Percentiles rank a stretch among this genome's conserved stretches.
Conservation (phyloP, 37 sponge, comb jelly and placozoan species). For the Crambe crambe region DNA sequence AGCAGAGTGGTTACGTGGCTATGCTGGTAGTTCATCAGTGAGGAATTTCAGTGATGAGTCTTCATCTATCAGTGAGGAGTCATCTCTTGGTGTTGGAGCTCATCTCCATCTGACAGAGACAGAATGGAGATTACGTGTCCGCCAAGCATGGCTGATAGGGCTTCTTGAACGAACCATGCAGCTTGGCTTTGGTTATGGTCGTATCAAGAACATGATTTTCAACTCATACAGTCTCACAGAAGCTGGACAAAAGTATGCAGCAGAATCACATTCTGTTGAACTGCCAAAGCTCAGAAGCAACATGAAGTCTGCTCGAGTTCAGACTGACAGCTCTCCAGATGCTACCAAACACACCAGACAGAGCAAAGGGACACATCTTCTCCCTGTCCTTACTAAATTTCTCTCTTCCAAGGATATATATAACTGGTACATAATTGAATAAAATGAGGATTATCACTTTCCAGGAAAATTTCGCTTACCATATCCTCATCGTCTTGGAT, state of each 20-base stretch:
- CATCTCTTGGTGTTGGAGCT: slow-evolving; percentile 14
- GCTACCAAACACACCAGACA: background rate
- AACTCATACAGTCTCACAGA: slow-evolving; percentile 18
- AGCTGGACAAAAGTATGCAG: slow-evolving; percentile 11
- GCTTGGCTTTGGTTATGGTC: slow-evolving; percentile 16
- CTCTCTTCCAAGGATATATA: slow-evolving; percentile 1
- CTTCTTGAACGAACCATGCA: slow-evolving; percentile 18
- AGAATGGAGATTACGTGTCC: slow-evolving; percentile 24
- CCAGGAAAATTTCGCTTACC: slow-evolving; percentile 20
- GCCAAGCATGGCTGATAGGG: slow-evolving; percentile 32
- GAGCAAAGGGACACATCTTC: slow-evolving; percentile 24
- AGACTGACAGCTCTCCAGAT: too few species aligned
- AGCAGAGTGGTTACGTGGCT: background rate
- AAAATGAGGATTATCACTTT: slow-evolving; percentile 17
- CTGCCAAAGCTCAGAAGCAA: too few species aligned
- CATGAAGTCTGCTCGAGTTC: too few species aligned
- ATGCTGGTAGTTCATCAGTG: background rate
- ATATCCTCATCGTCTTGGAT: slow-evolving; percentile 27
- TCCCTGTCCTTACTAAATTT: slow-evolving; percentile 7
- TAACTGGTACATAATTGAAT: slow-evolving; percentile 16
- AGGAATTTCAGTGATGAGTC: background rate
- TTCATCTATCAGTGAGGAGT: background rate
- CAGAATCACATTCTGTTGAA: background rate
- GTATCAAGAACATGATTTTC: slow-evolving; percentile 14
- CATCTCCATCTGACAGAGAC: background rate